Evolutionary conservation across 92 coral and sea anemone genomes (phyloP), one percentile per base, ranked within the genome.

Genomic region (Porites divaricata): DNA sequence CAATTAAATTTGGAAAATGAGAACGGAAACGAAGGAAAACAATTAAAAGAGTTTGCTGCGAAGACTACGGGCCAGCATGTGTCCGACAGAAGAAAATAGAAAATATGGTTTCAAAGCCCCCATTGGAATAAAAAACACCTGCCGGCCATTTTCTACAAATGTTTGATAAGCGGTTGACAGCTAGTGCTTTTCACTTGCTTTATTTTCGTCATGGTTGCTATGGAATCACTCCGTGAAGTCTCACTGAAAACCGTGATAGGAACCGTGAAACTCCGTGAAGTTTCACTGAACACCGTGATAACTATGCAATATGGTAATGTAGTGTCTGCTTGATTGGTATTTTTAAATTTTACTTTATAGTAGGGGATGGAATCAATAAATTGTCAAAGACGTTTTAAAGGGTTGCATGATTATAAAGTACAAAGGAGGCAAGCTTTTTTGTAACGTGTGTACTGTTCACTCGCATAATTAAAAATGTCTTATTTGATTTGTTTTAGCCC

Each of bases 101-200:
- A 64, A 71, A 68, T 26, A 65, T 26, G 67, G 26, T 68, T 56
- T 68, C 41, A 19, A 48, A 63, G 21, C 48, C 57, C 49, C 70
- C 86, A 28, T 35, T 35, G 45, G 45, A 23, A 17, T 11, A 7
- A 63, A 59, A 81, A 51, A 59, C 86, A 82, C 79, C 86, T 82
- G 86, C 14, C 51, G 2, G 9, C 16, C 16, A 41, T 80, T n/a
- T 80, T 80, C 85, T 57, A 62, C 53, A 41, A 35, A 67, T 49
- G 25, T 8, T 63, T 63, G 72, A 82, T 79, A 72, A 59, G 49
- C 61, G 54, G 57, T 20, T 79, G 75, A 67, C 75, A 79, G 35
- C 75, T 17, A 11, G 8, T 22, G 50, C 68, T 69, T 80, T 69
- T 80, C 50, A 19, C 58, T 80, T 66, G 76, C 75, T 19, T 72